These are phyloP conservation scores for Euphydryas editha DNA, from an alignment of 2,888 invertebrate genomes.

Conservation along the genomic window DNA sequence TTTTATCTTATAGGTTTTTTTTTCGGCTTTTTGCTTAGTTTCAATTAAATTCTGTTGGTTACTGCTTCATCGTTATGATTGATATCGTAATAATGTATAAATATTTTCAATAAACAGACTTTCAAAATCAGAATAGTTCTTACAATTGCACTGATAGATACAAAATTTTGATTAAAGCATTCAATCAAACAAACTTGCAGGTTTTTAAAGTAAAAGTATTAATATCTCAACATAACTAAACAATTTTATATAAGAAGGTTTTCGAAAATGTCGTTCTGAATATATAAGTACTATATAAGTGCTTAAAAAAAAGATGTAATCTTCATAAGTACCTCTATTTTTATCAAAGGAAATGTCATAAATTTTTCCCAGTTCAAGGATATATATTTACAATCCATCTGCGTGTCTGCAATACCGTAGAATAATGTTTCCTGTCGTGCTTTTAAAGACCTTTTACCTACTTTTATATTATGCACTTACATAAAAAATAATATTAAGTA, in stretches of 20 bases:
- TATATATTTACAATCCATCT: conserved; percentile 58
- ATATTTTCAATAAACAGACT: no score
- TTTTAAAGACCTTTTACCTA: conserved; percentile 43
- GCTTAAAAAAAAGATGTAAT: conserved; percentile 28
- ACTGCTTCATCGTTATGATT: no score
- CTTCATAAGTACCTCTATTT: conserved; percentile 51
- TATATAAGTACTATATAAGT: no score
- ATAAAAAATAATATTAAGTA: not conserved
- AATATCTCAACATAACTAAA: not conserved
- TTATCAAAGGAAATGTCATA: conserved; percentile 79
- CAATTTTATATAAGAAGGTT: not conserved
- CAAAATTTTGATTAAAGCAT: no score
- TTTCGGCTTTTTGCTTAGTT: no score
- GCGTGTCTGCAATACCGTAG: conserved; percentile 52
- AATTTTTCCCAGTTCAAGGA: conserved; percentile 63
- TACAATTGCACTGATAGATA: no score
- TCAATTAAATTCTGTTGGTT: no score
- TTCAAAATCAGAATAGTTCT: no score
- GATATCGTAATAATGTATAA: not conserved
- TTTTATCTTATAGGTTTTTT: no score
- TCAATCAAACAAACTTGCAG: no score
- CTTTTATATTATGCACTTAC: conserved; percentile 20
- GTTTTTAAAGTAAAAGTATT: not conserved
- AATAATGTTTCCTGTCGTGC: conserved; percentile 66
- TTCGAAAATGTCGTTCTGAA: no score